A percentile compares a stretch with the other conserved stretches of the same genome.
Conservation (phyloP, 2,888 invertebrate genomes). For the Belgica antarctica region DNA sequence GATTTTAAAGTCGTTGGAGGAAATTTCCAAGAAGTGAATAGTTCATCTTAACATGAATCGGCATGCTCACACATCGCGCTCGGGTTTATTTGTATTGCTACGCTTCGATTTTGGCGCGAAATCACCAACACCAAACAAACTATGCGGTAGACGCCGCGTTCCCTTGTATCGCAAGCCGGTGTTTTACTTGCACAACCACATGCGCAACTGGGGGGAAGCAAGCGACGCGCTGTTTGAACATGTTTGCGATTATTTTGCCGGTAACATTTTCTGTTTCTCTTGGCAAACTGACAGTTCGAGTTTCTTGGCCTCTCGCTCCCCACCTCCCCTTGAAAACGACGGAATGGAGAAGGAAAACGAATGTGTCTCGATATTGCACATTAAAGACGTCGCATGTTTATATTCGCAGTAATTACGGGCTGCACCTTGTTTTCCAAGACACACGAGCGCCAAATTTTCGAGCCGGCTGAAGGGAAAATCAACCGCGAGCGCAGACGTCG, state of each 20-base stretch:
- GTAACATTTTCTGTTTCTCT: neutral
- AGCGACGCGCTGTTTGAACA: neutral
- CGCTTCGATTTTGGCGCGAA: slow-evolving; percentile 37
- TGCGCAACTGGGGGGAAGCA: neutral
- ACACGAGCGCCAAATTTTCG: too few species aligned
- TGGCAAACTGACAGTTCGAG: neutral
- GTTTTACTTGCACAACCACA: neutral
- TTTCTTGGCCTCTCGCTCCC: slow-evolving; percentile 17
- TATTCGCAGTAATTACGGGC: too few species aligned
- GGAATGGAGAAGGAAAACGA: neutral
- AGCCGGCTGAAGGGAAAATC: too few species aligned
- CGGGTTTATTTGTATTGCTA: neutral
- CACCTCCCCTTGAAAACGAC: neutral
- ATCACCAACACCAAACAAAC: slow-evolving; percentile 30
- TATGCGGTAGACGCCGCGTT: neutral
- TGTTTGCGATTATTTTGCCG: neutral
- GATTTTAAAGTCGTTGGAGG: too few species aligned
- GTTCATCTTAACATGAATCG: too few species aligned
- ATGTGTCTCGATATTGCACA: slow-evolving; percentile 22
- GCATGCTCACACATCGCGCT: neutral
- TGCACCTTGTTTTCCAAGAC: too few species aligned
- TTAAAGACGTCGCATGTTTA: neutral
- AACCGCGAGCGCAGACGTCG: too few species aligned
- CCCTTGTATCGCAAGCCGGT: neutral
- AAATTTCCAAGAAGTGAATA: neutral